A percentile compares a stretch with the other conserved stretches of the same genome.
Evolutionary conservation across 2,888 invertebrate genomes (phyloP).

Genomic region (Creontiades dilutus): DNA sequence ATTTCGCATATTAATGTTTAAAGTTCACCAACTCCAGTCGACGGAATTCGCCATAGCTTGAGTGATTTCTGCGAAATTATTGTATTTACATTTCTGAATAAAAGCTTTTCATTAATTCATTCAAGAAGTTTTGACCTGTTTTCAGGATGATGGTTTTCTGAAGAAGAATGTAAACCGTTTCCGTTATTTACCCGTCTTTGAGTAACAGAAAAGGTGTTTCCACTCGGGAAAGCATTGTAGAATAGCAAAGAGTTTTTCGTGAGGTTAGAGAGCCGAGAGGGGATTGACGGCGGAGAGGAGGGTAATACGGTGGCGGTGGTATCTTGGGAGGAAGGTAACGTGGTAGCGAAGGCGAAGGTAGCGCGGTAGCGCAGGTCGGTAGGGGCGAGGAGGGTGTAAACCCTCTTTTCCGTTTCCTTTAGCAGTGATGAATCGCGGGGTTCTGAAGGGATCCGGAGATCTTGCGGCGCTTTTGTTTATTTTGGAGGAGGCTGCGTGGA

Average conservation of each 20-base stretch:
- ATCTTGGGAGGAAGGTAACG: not conserved
- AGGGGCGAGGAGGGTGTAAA: not conserved
- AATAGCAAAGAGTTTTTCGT: constrained; percentile 8
- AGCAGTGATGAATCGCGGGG: not conserved
- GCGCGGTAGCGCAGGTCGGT: not conserved
- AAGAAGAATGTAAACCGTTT: no score
- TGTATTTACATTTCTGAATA: no score
- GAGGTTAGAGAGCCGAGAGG: not conserved
- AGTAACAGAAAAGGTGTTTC: not conserved
- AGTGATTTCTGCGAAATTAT: no score
- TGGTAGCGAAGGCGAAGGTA: not conserved
- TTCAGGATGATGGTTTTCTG: no score
- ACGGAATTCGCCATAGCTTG: no score
- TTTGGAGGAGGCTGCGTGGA: not conserved
- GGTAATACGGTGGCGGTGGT: not conserved
- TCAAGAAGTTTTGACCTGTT: no score
- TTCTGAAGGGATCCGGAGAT: not conserved
- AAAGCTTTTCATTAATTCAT: no score
- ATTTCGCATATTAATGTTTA: no score
- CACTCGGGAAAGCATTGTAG: not conserved
- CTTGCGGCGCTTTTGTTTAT: not conserved
- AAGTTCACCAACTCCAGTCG: no score
- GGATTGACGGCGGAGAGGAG: not conserved
- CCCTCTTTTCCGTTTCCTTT: constrained; percentile 15
- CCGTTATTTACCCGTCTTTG: no score